Conservation (phyloP, 2,797 vertebrate species). For the Echiichthys vipera region DNA sequence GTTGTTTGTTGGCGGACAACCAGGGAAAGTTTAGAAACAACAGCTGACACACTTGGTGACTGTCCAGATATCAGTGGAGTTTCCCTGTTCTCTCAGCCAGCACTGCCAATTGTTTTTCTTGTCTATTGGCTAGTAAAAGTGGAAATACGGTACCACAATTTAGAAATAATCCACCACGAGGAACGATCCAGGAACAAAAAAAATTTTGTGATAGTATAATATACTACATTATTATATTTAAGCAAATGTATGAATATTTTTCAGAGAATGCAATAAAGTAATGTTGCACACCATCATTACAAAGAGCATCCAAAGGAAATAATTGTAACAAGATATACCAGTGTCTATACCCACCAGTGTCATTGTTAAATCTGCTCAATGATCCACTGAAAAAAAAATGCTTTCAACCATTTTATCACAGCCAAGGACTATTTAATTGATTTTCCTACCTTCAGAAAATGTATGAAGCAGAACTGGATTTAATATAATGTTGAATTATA, state of each 20-base stretch:
- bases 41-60: constrained; percentile 24
- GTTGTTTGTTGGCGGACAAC: constrained; percentile 11
- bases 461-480: constrained; percentile 21
- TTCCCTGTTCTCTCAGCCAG: not conserved
- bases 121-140: not conserved
- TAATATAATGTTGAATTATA: constrained; percentile 46
- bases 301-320: not conserved
- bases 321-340: not conserved
- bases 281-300: not conserved
- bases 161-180: not conserved
- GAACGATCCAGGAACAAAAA: not conserved
- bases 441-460: constrained; percentile 37
- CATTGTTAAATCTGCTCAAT: constrained; percentile 8
- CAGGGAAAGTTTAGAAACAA: constrained; percentile 27
- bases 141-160: not conserved
- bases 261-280: too few species aligned
- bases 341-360: not conserved
- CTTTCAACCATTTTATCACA: constrained; percentile 38
- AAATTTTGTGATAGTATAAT: not conserved
- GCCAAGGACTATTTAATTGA: constrained; percentile 33
- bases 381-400: constrained; percentile 19
- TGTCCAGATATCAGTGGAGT: constrained; percentile 2
- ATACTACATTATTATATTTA: not conserved
- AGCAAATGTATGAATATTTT: too few species aligned
- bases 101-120: constrained; percentile 2